These are phyloP conservation scores for Stichopus chloronotus DNA, from an alignment of 35 echinoderm and acorn worm genomes.

Conservation along the genomic window DNA sequence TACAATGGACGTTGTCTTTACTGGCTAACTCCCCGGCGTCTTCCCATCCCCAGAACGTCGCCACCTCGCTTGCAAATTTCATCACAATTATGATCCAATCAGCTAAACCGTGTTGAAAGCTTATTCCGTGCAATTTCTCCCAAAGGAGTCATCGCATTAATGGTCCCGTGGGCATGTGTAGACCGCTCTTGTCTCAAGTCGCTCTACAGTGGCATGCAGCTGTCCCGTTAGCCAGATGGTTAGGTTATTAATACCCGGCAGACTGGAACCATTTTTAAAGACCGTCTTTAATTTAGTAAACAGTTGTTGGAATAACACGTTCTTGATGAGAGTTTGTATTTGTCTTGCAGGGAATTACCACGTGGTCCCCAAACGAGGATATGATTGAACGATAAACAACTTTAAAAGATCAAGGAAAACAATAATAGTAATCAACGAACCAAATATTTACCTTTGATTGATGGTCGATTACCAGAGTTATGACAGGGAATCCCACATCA, in stretches of 20 bases:
- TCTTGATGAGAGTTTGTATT: constrained; percentile 21
- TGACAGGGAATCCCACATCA: constrained; percentile 13
- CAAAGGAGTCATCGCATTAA: constrained; percentile 36
- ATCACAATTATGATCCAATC: constrained; percentile 65
- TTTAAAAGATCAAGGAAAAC: background rate
- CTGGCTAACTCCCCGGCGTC: constrained; percentile 39
- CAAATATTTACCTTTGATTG: background rate
- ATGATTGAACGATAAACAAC: background rate
- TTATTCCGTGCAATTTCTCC: constrained; percentile 59
- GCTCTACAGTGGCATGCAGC: background rate
- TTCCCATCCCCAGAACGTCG: constrained; percentile 52
- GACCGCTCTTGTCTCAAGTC: constrained; percentile 13
- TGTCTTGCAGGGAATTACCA: background rate
- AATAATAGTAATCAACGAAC: background rate
- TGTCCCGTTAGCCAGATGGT: constrained; percentile 54
- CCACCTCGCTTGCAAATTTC: constrained; percentile 64
- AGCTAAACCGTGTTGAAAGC: constrained; percentile 53
- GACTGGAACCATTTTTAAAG: constrained; percentile 51
- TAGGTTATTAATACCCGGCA: constrained; percentile 51
- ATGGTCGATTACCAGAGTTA: background rate
- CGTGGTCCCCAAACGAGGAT: background rate
- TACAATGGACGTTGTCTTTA: constrained; percentile 6
- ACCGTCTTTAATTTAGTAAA: constrained; percentile 26
- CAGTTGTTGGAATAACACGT: constrained; percentile 46
- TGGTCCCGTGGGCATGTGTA: constrained; percentile 55